phyloP scores from a whole-genome alignment of 2,797 vertebrate species.

The Gorsachius magnificus region DNA sequence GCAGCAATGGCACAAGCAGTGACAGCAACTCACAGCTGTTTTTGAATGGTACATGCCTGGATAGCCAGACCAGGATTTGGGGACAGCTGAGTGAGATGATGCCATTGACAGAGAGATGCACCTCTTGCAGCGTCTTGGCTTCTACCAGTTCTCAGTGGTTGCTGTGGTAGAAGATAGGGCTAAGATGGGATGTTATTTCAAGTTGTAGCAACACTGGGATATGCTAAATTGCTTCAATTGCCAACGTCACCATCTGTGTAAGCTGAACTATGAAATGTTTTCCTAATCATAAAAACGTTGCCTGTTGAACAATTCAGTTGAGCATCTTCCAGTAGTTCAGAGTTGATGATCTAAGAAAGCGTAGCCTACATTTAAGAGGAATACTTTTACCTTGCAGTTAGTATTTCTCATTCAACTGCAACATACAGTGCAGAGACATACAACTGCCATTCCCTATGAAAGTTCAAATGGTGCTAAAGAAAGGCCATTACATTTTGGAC shows the following conservation, averaged over 20 bases:
- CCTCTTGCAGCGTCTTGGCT: background rate
- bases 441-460: background rate
- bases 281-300: background rate
- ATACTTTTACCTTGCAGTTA: background rate
- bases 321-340: background rate
- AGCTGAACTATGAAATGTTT: background rate
- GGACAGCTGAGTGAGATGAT: background rate
- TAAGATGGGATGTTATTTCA: background rate
- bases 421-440: background rate
- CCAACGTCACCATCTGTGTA: background rate
- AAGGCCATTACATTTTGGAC: background rate
- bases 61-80: background rate
- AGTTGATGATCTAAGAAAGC: background rate
- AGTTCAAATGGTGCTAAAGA: background rate
- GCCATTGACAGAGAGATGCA: background rate
- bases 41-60: background rate
- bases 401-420: background rate
- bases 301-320: background rate
- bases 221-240: background rate
- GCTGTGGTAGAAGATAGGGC: background rate
- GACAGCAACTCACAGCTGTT: background rate
- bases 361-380: background rate
- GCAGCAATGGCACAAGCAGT: background rate
- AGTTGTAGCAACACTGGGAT: background rate
- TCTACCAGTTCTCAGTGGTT: background rate